Conservation (phyloP, 2,113 vertebrate species). For the Pelodiscus sinensis region DNA sequence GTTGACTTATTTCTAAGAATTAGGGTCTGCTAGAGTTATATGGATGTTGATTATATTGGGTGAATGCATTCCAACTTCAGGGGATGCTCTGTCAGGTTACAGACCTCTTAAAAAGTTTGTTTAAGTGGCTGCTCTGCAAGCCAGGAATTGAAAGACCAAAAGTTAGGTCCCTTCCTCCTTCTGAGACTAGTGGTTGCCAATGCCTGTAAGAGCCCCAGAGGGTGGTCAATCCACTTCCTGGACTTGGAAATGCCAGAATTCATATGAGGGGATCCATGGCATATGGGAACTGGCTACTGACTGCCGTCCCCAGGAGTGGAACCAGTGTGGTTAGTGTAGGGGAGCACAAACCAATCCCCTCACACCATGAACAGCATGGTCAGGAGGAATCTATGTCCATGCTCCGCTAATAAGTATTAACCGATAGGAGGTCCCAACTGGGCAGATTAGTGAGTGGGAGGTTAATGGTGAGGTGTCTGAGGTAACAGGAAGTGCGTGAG, state of each 20-base stretch:
- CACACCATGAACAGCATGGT: no score
- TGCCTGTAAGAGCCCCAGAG: background rate
- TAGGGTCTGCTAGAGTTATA: background rate
- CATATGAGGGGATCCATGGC: background rate
- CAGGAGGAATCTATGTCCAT: background rate
- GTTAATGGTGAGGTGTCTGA: background rate
- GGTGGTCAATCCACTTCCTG: background rate
- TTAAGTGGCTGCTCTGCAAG: background rate
- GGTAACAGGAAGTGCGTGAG: background rate
- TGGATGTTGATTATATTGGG: background rate
- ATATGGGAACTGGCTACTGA: background rate
- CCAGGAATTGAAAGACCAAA: background rate
- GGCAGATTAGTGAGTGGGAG: background rate
- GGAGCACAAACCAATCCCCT: background rate
- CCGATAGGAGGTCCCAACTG: background rate
- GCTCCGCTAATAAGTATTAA: background rate
- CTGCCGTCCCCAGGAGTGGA: background rate
- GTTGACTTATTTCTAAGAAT: conserved; percentile 14
- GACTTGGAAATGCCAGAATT: no score
- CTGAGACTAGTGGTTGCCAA: background rate
- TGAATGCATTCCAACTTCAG: background rate
- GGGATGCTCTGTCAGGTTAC: background rate
- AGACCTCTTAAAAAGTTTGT: background rate
- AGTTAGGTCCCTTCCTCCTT: background rate
- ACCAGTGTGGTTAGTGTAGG: background rate